A percentile compares a stretch with the other conserved stretches of the same genome.
Evolutionary conservation across 1,140 invertebrate species (phyloP).

Genomic region (Calliphora vicina): DNA sequence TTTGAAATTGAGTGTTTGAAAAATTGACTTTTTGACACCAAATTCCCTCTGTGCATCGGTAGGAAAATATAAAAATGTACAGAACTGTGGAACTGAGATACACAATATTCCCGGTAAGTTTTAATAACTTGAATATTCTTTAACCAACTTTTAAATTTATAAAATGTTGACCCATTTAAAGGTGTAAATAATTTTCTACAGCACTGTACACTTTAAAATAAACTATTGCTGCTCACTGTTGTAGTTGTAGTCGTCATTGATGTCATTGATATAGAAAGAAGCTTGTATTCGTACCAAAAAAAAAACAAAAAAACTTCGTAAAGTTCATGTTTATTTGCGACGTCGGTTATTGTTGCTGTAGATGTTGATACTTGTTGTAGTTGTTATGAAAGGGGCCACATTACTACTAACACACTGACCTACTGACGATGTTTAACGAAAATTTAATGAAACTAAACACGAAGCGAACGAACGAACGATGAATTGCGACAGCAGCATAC

Average conservation of each 20-base stretch:
- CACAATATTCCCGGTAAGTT: too few species aligned
- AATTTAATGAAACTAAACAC: neutral
- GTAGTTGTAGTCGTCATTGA: conserved; percentile 25
- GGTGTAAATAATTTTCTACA: too few species aligned
- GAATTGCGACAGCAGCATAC: neutral
- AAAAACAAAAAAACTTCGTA: neutral
- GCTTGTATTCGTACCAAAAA: neutral
- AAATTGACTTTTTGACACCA: too few species aligned
- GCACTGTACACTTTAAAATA: too few species aligned
- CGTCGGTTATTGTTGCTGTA: neutral
- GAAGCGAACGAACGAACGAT: neutral
- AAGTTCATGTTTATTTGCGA: conserved; percentile 11
- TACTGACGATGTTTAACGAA: conserved; percentile 42
- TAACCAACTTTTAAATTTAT: too few species aligned
- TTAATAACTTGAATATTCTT: too few species aligned
- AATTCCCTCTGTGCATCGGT: too few species aligned
- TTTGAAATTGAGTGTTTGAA: too few species aligned
- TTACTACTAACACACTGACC: conserved; percentile 60
- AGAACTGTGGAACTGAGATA: too few species aligned
- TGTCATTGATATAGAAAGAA: conserved; percentile 26
- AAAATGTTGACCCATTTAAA: too few species aligned
- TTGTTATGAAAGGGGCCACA: neutral
- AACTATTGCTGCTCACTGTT: neutral
- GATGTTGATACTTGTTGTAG: too few species aligned
- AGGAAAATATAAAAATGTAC: too few species aligned